These are phyloP conservation scores for Eledona agricola DNA, from an alignment of 2,888 invertebrate genomes.

Conservation along the genomic window DNA sequence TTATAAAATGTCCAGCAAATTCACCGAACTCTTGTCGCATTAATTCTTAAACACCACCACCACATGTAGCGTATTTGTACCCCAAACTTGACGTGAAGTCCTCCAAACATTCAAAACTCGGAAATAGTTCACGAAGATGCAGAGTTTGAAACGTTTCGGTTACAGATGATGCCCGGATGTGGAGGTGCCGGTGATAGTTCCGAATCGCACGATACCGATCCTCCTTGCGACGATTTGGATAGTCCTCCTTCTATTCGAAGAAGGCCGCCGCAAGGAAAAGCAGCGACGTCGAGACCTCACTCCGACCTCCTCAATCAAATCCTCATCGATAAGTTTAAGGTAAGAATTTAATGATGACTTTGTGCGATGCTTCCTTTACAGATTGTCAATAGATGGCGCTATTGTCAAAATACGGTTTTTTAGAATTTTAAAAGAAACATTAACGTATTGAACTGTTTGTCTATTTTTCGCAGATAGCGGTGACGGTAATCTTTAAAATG, in stretches of 20 bases:
- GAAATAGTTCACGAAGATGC: neutral
- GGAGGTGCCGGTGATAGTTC: conserved; percentile 65
- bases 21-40: neutral
- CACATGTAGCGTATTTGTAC: neutral
- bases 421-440: too few species aligned
- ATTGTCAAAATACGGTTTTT: too few species aligned
- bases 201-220: conserved; percentile 69
- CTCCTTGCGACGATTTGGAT: conserved; percentile 64
- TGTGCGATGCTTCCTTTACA: neutral
- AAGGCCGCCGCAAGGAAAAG: conserved; percentile 55
- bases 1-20: conserved; percentile 28
- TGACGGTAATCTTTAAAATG: too few species aligned
- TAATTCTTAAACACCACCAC: neutral
- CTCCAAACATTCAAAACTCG: neutral
- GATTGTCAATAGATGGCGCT: neutral
- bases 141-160: conserved; percentile 35
- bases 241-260: conserved; percentile 66
- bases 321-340: conserved; percentile 69
- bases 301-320: conserved; percentile 69
- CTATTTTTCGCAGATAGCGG: too few species aligned
- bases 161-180: conserved; percentile 65
- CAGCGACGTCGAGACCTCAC: conserved; percentile 66
- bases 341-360: too few species aligned
- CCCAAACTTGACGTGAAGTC: conserved; percentile 1
- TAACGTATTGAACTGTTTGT: too few species aligned